phyloP scores from a whole-genome alignment of 2,113 vertebrate genomes.

The Upupa epops region DNA sequence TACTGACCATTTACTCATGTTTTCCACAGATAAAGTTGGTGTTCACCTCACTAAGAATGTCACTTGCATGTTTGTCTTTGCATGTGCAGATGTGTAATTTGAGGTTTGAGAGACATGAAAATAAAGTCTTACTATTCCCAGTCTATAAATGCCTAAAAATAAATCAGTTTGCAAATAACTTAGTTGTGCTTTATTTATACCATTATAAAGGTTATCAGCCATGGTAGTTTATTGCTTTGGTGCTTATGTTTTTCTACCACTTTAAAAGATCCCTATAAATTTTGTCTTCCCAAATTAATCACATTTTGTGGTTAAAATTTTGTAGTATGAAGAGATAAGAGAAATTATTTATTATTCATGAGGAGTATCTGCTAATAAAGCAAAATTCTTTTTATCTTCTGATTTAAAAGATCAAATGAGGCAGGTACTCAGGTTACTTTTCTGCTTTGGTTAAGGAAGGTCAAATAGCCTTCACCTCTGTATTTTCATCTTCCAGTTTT shows the following conservation, averaged over 20 bases:
- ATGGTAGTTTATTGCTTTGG: neutral
- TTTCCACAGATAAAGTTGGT: neutral
- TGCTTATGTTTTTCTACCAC: neutral
- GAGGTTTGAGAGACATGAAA: neutral
- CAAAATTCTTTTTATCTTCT: slow-evolving; percentile 15
- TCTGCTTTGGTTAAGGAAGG: slow-evolving; percentile 48
- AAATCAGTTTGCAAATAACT: neutral
- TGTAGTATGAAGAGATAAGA: neutral
- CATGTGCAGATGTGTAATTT: neutral
- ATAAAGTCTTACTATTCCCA: neutral
- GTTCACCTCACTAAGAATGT: neutral
- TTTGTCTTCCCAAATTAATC: neutral
- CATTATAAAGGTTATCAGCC: neutral
- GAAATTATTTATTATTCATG: neutral
- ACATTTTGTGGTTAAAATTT: neutral
- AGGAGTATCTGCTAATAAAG: slow-evolving; percentile 1
- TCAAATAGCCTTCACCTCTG: slow-evolving; percentile 38
- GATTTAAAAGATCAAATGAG: slow-evolving; percentile 42
- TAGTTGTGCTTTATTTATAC: neutral
- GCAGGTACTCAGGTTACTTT: neutral
- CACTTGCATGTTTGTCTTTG: neutral
- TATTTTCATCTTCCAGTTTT: slow-evolving; percentile 4
- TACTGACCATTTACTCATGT: neutral
- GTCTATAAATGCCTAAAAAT: neutral
- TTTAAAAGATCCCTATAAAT: neutral